These are phyloP conservation scores for Limnodromus scolopaceus DNA, from an alignment of 2,797 vertebrate genomes.

Conservation along the genomic window DNA sequence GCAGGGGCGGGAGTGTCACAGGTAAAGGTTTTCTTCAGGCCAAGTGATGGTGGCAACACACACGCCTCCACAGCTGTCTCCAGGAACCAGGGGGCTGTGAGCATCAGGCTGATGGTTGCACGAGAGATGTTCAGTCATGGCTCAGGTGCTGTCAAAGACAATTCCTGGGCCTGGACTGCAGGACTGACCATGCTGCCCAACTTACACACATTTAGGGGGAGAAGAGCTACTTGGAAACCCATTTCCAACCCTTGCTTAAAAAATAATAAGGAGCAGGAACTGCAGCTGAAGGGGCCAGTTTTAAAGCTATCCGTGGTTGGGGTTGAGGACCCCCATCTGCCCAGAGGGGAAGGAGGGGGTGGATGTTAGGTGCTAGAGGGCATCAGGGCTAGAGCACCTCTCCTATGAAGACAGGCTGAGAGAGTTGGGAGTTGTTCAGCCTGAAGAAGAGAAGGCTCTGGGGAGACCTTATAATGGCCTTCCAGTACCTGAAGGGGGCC, in stretches of 20 bases:
- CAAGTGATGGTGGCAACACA: accelerated
- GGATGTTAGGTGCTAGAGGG: accelerated
- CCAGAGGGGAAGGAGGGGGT: accelerated
- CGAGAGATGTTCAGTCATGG: accelerated
- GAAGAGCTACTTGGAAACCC: background rate
- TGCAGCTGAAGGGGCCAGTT: accelerated
- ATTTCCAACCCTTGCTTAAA: background rate
- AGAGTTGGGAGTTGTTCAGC: too few species aligned
- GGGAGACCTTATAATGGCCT: too few species aligned
- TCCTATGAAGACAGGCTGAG: too few species aligned
- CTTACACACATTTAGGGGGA: accelerated
- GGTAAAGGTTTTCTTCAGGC: background rate
- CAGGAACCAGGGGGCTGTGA: background rate
- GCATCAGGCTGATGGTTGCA: background rate
- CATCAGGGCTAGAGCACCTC: too few species aligned
- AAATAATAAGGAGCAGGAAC: too few species aligned
- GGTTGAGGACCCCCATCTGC: background rate
- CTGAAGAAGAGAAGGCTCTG: too few species aligned
- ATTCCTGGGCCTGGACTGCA: background rate
- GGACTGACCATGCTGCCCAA: accelerated
- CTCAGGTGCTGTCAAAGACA: accelerated
- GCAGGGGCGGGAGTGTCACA: accelerated
- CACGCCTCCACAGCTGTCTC: accelerated
- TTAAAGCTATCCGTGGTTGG: background rate
- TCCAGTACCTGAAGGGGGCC: too few species aligned